These are phyloP conservation scores for Unio delphinus DNA, from an alignment of 2,888 invertebrate genomes.

Conservation along the genomic window DNA sequence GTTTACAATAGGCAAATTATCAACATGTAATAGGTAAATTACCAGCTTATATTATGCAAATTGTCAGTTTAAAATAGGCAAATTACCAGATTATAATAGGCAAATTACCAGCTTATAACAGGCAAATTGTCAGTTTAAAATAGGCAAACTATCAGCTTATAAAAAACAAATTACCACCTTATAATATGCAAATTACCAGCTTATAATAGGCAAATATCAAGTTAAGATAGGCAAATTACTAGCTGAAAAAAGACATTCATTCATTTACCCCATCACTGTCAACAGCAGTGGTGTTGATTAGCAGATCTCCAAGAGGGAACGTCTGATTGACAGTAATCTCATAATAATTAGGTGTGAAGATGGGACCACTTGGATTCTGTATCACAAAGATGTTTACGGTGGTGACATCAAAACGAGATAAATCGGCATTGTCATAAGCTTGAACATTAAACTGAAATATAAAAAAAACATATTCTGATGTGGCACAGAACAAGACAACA, in stretches of 20 bases:
- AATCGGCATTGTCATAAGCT: slow-evolving; percentile 57
- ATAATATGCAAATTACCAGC: too few species aligned
- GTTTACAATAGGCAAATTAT: too few species aligned
- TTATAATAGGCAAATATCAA: too few species aligned
- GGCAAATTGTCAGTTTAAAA: too few species aligned
- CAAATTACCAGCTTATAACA: too few species aligned
- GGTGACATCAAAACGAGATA: slow-evolving; percentile 46
- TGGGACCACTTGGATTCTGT: slow-evolving; percentile 61
- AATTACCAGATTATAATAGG: too few species aligned
- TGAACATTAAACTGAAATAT: slow-evolving; percentile 46
- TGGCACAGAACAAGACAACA: background rate
- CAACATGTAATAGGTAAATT: too few species aligned
- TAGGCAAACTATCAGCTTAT: too few species aligned
- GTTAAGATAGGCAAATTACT: too few species aligned
- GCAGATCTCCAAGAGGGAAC: slow-evolving; percentile 40
- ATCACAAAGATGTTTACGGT: slow-evolving; percentile 53
- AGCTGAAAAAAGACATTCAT: slow-evolving; percentile 5
- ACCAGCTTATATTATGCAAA: too few species aligned
- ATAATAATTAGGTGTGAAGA: slow-evolving; percentile 48
- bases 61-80: too few species aligned
- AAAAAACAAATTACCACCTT: too few species aligned
- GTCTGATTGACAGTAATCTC: slow-evolving; percentile 41
- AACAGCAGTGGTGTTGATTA: slow-evolving; percentile 51
- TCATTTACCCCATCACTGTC: slow-evolving; percentile 47
- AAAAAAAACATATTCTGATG: background rate